These are phyloP conservation scores for Malurus leucopterus DNA, from an alignment of 2,797 vertebrate species.

Conservation along the genomic window DNA sequence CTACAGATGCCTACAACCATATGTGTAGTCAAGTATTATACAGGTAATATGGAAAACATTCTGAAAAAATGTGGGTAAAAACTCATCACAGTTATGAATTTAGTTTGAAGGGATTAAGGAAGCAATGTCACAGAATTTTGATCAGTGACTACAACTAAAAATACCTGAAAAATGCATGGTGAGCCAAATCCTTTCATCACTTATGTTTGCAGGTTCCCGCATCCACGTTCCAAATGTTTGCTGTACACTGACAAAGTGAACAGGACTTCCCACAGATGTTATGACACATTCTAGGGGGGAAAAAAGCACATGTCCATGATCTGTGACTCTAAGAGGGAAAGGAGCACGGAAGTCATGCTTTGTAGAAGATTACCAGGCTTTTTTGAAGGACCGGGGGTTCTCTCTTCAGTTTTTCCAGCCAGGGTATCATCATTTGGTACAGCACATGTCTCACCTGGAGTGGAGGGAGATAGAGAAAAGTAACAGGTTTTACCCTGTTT, in stretches of 20 bases:
- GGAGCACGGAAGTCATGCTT: not conserved
- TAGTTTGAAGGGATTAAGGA: not conserved
- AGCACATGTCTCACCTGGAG: constrained; percentile 69
- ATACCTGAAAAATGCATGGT: constrained; percentile 92
- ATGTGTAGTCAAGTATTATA: not conserved
- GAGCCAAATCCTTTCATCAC: constrained; percentile 89
- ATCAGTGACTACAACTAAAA: not conserved
- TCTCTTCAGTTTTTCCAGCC: constrained; percentile 69
- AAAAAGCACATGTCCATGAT: not conserved
- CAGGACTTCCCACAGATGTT: constrained; percentile 82
- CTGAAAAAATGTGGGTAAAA: not conserved
- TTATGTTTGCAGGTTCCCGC: constrained; percentile 79
- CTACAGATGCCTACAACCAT: not conserved
- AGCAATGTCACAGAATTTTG: not conserved
- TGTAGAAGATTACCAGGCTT: constrained; percentile 71
- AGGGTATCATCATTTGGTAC: constrained; percentile 84
- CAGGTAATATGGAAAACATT: not conserved
- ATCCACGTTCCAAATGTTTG: constrained; percentile 93
- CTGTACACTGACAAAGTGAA: constrained; percentile 78
- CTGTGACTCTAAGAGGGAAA: not conserved
- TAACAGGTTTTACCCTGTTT: not conserved
- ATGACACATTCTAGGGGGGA: constrained; percentile 79
- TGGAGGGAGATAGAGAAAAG: not conserved
- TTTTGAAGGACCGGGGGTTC: constrained; percentile 45
- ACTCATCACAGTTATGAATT: not conserved